A percentile compares a stretch with the other conserved stretches of the same genome.
These are phyloP conservation scores for Hyperopisus bebe DNA, from an alignment of 2,113 vertebrate genomes.

Conservation along the genomic window DNA sequence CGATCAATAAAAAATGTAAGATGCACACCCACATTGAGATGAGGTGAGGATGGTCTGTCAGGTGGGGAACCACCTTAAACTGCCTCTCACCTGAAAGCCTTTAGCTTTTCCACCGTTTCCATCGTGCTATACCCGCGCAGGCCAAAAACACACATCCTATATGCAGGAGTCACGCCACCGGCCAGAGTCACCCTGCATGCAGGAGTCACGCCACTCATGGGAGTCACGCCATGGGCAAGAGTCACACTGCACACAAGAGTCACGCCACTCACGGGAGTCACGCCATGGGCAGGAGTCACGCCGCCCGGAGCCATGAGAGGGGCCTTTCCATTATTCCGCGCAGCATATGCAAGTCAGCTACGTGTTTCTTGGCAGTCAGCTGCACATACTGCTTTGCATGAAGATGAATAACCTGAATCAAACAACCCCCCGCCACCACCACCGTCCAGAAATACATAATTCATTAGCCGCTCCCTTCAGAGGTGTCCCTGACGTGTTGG, in stretches of 20 bases:
- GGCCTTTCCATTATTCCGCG: slow-evolving; percentile 32
- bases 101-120: not conserved
- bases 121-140: slow-evolving; percentile 32
- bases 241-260: not conserved
- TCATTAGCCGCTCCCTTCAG: slow-evolving; percentile 38
- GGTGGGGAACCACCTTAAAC: not conserved
- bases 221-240: not conserved
- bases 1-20: not conserved
- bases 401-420: slow-evolving; percentile 38
- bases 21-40: not conserved
- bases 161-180: slow-evolving; percentile 20
- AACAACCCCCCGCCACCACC: slow-evolving; percentile 36
- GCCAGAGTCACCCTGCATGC: slow-evolving; percentile 10
- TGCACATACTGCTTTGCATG: slow-evolving; percentile 28
- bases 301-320: slow-evolving; percentile 31
- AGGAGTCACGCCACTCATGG: slow-evolving; percentile 35
- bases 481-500: slow-evolving; percentile 24
- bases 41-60: not conserved
- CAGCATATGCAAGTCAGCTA: slow-evolving; percentile 32
- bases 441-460: slow-evolving; percentile 44
- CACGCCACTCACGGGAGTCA: not conserved
- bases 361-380: slow-evolving; percentile 23
- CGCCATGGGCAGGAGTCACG: not conserved
- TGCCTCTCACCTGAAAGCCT: no score
- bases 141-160: slow-evolving; percentile 42